Base-by-base conservation (phyloP, 2,888 invertebrate genomes). In the Autographa gamma region DNA sequence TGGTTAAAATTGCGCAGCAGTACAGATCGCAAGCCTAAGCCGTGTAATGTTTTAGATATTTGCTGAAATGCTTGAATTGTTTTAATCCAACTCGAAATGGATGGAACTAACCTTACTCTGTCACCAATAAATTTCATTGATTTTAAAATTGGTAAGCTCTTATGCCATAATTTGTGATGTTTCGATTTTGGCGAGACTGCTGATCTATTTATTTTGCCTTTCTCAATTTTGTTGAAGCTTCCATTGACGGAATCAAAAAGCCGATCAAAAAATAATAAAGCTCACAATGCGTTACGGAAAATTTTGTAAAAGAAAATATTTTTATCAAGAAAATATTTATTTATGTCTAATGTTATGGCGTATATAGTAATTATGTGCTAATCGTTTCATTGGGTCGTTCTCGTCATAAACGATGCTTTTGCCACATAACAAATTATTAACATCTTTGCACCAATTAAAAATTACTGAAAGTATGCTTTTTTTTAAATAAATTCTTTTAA, bases 391-490 rank as follows among this genome's bases (percentile, higher is more conserved):
- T n/a, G n/a, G n/a, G n/a, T n/a, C 14, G 16, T 2, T 60, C 18
- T 60, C n/a, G 34, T 60, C 60, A 0, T n/a, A 60, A 60, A 60
- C 60, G 14, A n/a, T 60, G 34, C 0, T 60, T 60, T 60, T 60
- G 60, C 60, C 60, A 60, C 60, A 34, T 60, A 60, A 60, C 60
- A 60, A 60, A 60, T 60, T 60, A 38, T 34, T 60, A 9, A 60
- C 60, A n/a, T 60, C 60, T 38, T 38, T 60, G 60, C 60, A 60
- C 60, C 60, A 60, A 60, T 60, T 60, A 34, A 60, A 60, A 60
- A 38, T n/a, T 1, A 60, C 8, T 60, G 18, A 60, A 38, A 43
- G 43, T 43, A 43, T 43, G 43, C 14, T 60, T 60, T 60, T 60
- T 60, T 38, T 38, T 34, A 38, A 38, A 38, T 16, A 3, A 38